Evolutionary conservation across 1,140 invertebrate species (phyloP), one percentile per base, ranked within the genome.

Genomic region (Telenomus remus): DNA sequence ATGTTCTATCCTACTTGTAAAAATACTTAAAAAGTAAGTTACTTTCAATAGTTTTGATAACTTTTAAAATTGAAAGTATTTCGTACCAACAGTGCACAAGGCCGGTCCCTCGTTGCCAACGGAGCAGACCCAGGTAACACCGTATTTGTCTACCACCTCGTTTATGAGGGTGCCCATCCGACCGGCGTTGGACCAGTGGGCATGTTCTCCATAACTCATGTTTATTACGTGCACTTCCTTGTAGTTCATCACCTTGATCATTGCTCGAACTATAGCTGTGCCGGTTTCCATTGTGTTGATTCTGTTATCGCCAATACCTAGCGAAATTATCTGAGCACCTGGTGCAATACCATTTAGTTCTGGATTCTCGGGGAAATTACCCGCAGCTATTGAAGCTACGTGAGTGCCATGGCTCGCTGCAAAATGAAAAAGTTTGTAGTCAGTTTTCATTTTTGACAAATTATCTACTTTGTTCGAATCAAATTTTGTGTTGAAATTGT

Each of bases 171-270:
- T 93, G 46, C 95, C 94, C 47, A 98, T 89, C 54, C 95, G 92
- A 9, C 97, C 96, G n/a, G 93, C 88, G 86, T 96, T 94, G 1
- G 93, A 92, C 94, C 96, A 97, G 87, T 97, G 93, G 11, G 95
- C 91, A 79, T 95, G 94, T 89, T 99, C 98, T 14, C 98, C 98
- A 83, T 98, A 99, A 82, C 97, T 98, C 95, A 98, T 98, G 87
- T 99, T 99, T 55, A 99, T 96, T 0, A 99, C 92, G 84, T 99
- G 94, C 71, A 96, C 89, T 70, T 91, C 89, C 50, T 84, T 89
- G 51, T 89, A 87, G 80, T 94, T 91, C 92, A 96, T 95, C 13
- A 96, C 89, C 84, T 93, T 92, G 70, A 95, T 94, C 90, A 98
- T 97, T 12, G 97, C 97, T 73, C 97, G 89, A 0, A 96, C 93